These are phyloP conservation scores for Catharus ustulatus DNA, from an alignment of 2,797 vertebrate genomes.

Conservation along the genomic window DNA sequence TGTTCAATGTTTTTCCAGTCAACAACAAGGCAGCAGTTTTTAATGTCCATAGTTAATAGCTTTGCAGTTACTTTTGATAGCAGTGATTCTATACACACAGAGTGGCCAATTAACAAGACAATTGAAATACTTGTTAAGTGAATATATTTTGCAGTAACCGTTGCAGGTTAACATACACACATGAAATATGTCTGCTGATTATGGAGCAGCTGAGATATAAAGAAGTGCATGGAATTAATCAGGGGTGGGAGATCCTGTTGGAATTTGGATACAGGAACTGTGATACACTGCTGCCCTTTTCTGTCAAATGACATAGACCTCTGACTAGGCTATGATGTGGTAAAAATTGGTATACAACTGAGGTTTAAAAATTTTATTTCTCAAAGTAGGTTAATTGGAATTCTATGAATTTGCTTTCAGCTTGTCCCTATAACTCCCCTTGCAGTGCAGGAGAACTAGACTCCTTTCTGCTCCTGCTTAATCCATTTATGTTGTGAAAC, in stretches of 20 bases:
- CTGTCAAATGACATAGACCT: neutral
- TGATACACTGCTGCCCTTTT: neutral
- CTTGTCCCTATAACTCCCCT: neutral
- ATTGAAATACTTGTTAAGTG: neutral
- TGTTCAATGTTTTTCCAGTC: neutral
- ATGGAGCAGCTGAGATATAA: neutral
- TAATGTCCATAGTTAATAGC: neutral
- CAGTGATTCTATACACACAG: neutral
- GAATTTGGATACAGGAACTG: neutral
- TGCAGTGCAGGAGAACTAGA: neutral
- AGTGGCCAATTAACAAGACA: neutral
- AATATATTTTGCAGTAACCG: neutral
- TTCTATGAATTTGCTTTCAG: neutral
- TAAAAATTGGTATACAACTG: neutral
- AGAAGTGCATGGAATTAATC: neutral
- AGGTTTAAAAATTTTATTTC: neutral
- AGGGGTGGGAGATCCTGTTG: neutral
- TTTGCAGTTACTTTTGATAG: conserved; percentile 1
- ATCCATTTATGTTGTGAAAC: neutral
- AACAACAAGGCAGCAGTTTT: neutral
- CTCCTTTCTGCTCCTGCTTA: neutral
- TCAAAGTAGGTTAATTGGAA: neutral
- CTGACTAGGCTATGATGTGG: neutral
- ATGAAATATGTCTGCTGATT: neutral
- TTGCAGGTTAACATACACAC: neutral